phyloP scores from a whole-genome alignment of 53 echinoderm and acorn worm species.

The Actinopyga echinites region DNA sequence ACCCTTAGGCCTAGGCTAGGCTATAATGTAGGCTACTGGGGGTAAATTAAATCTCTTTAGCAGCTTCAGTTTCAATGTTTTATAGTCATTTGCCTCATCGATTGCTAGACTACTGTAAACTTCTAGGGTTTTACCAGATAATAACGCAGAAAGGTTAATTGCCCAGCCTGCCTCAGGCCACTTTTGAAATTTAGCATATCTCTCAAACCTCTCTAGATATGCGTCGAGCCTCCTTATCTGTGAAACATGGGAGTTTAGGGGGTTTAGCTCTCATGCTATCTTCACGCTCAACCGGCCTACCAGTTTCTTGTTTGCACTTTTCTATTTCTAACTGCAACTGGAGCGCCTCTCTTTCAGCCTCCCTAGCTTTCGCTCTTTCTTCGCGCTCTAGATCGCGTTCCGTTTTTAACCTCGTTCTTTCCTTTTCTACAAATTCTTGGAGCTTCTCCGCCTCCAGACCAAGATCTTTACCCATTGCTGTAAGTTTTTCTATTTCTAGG shows the following conservation, averaged over 20 bases:
- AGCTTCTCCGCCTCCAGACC: constrained; percentile 15
- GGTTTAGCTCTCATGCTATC: constrained; percentile 29
- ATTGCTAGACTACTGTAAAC: constrained; percentile 28
- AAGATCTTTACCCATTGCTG: constrained; percentile 10
- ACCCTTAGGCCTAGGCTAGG: too few relatives aligned
- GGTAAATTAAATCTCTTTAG: constrained; percentile 16
- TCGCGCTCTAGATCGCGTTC: constrained; percentile 24
- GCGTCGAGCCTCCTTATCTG: constrained; percentile 49
- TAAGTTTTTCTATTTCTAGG: constrained; percentile 19
- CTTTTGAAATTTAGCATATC: constrained; percentile 15
- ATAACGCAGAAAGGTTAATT: constrained; percentile 13
- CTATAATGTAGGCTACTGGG: constrained; percentile 8
- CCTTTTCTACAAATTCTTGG: constrained; percentile 32
- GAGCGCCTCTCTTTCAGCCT: background rate
- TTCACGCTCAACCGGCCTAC: background rate
- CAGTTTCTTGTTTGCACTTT: background rate
- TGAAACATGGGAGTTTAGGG: constrained; percentile 17
- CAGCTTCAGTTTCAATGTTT: constrained; percentile 11
- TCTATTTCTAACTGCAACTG: background rate
- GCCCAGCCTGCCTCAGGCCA: constrained; percentile 41
- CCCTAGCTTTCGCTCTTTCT: constrained; percentile 1
- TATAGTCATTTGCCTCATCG: constrained; percentile 26
- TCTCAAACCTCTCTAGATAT: constrained; percentile 39
- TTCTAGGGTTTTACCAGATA: constrained; percentile 37
- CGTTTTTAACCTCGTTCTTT: constrained; percentile 5